phyloP scores from a whole-genome alignment of 2,113 vertebrate species.

The Indicator indicator region DNA sequence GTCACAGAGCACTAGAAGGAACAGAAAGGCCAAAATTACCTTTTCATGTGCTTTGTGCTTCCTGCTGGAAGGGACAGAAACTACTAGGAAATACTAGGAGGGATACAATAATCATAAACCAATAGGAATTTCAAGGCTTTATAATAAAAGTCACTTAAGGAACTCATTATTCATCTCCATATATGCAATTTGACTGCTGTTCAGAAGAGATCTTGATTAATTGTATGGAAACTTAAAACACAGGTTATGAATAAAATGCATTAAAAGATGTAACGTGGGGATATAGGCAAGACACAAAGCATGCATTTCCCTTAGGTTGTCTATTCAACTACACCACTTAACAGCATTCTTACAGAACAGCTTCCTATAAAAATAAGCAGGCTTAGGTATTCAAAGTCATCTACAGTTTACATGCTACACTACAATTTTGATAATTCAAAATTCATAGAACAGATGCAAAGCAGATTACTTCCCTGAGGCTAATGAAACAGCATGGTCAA shows the following conservation, averaged over 20 bases:
- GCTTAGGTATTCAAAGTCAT: not conserved
- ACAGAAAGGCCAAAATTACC: conserved; percentile 30
- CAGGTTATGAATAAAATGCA: conserved; percentile 9
- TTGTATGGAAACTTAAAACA: conserved; percentile 32
- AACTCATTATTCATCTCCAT: not conserved
- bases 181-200: not conserved
- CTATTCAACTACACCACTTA: not conserved
- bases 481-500: not conserved
- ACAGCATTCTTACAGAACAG: not conserved
- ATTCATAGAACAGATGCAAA: not conserved
- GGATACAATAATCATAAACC: conserved; percentile 17
- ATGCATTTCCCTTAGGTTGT: not conserved
- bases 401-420: not conserved
- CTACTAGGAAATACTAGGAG: not conserved
- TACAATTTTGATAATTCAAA: not conserved
- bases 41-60: conserved; percentile 15
- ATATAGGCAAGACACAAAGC: conserved; percentile 3
- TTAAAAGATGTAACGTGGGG: not conserved
- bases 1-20: conserved; percentile 44
- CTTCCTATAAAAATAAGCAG: not conserved
- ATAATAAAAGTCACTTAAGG: not conserved
- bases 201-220: conserved; percentile 10
- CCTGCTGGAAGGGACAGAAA: conserved; percentile 14
- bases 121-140: not conserved
- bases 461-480: not conserved